Conservation (phyloP, 2,888 invertebrate species). For the Candidula unifasciata region DNA sequence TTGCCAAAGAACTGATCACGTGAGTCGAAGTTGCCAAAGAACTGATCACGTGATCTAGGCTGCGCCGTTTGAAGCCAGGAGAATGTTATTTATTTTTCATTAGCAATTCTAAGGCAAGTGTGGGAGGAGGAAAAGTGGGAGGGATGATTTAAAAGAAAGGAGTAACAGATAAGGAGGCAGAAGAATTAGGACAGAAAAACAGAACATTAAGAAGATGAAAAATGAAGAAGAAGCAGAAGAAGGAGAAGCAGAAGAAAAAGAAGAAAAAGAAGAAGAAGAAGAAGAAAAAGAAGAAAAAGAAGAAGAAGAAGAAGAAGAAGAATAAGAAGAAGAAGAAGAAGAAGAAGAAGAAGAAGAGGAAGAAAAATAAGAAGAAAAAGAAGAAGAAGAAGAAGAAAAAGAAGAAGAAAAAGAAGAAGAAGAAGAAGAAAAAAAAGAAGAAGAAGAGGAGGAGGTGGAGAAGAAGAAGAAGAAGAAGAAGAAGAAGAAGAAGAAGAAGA, state of each 20-base stretch:
- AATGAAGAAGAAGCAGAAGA: no score
- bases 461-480: not conserved
- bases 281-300: not conserved
- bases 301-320: not conserved
- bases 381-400: not conserved
- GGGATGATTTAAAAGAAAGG: no score
- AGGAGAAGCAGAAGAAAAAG: no score
- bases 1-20: not conserved
- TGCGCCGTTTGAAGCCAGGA: not conserved
- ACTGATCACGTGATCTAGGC: not conserved
- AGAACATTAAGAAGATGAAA: no score
- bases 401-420: not conserved
- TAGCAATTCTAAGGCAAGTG: not conserved
- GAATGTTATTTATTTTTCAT: not conserved
- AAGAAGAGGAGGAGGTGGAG: not conserved
- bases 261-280: not conserved
- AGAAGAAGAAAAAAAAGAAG: not conserved
- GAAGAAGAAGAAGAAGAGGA: not conserved
- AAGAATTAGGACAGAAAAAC: no score
- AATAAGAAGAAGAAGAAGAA: not conserved
- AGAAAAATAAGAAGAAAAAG: no score
- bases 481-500: not conserved
- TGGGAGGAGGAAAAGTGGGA: not conserved
- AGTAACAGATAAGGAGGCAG: no score
- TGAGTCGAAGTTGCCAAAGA: not conserved